Base-by-base conservation (phyloP, 2,113 vertebrate species). In the Canis aureus region DNA sequence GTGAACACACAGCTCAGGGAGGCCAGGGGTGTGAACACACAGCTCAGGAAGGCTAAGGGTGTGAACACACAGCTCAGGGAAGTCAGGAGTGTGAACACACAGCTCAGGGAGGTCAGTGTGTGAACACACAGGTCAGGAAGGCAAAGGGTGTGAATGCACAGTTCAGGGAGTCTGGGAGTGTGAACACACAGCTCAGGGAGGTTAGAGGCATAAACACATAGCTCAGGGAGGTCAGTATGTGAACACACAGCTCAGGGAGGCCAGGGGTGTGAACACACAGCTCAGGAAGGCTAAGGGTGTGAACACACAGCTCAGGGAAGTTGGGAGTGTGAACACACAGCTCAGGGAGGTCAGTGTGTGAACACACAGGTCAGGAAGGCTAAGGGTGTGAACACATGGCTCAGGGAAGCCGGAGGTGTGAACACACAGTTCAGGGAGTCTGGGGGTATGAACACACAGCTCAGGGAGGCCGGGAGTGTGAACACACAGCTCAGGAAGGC, bases 391-490 rank as follows among this genome's bases (percentile, higher is more conserved):
- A 32, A 66, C n/a, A n/a, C n/a, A n/a, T n/a, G n/a, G n/a, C n/a
- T n/a, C n/a, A n/a, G n/a, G n/a, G n/a, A n/a, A n/a, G n/a, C n/a
- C n/a, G n/a, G n/a, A 22, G 22, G 66, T 69, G n/a, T 71, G 85
- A 71, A 38, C 5, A 67, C 64, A 66, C 64, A 32, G 27, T 9
- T 62, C 60, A 69, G 16, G 43, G 1, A 43, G 32, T 32, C 3
- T 0, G n/a, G 1, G 66, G n/a, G 3, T 1, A 9, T 16, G 7
- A n/a, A 1, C 15, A 27, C 67, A 69, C 67, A 20, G 67, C 11
- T n/a, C 32, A 9, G 16, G 32, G 35, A 13, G 8, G 3, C 13
- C 0, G 4, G 17, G 62, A 25, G 35, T 27, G 59, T 84, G 25
- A 19, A 38, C 9, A 22, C 83, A 86, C 29, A 53, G 79, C 55